Base-by-base conservation (phyloP, 2,888 invertebrate species). In the Meliscaeva auricollis region DNA sequence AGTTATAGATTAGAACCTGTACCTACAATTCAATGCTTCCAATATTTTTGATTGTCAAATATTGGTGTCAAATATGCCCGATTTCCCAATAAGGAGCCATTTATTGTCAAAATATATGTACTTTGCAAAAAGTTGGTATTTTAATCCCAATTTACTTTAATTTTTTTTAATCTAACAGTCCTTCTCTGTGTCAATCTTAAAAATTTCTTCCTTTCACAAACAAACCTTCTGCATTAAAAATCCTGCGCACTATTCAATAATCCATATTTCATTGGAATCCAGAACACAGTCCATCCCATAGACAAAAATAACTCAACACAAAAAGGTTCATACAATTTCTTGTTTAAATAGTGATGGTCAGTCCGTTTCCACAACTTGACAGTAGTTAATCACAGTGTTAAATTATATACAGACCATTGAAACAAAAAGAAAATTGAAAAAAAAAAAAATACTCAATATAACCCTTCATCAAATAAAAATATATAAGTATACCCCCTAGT, bases 361-460 rank as follows among this genome's bases (percentile, higher is more conserved):
- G 84, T 84, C 84, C 84, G 68, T 66, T 72, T 84, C 68, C 70
- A 84, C 70, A 75, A 75, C 75, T 77, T 78, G 75, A 68, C 72
- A 84, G 38, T 72, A 84, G 22, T 72, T 66, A 22, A 38, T 66
- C 20, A 15, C 22, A 84, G 75, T 76, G 79, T 68, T 70, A 56
- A 50, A 38, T 72, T 50, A 52, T 60, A 50, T 11, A 17, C 13
- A 56, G 17, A 69, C 54, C 44, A 75, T 75, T 75, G 41, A 8
- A 1, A 15, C n/a, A 15, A 38, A 15, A 38, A 58, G 54, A 69
- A 52, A 69, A n/a, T n/a, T n/a, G n/a, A n/a, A 22, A 66, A 44
- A 22, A 54, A 17, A 66, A 13, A 60, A 62, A 54, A 62, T 32
- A 22, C n/a, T 17, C 17, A 38, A 38, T 9, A 38, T 32, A 1